Base-by-base conservation (phyloP, 2,797 vertebrate genomes). In the Acanthornis magna region DNA sequence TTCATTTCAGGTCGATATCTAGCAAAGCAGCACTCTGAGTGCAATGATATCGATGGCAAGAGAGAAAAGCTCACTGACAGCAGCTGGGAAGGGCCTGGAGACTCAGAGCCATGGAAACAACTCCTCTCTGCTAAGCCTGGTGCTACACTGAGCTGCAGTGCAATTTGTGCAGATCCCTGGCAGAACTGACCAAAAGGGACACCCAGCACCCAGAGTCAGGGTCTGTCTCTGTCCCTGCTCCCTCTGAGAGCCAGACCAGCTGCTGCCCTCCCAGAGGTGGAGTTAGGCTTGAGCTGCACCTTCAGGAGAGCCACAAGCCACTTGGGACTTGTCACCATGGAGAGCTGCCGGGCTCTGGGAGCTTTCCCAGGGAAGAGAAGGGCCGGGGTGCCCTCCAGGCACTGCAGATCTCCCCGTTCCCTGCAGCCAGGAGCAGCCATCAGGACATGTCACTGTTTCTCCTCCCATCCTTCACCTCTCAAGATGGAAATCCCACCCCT, bases 271-370 rank as follows among this genome's bases (percentile, higher is more conserved):
- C 23, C 91, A 75, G 68, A 77, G 17, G 10, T 18, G 22, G 23
- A 67, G 18, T 26, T 21, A 21, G 43, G 5, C 32, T 42, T 4
- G 18, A 73, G 27, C 53, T 42, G 18, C 32, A 47, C 65, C 65
- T 50, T 62, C 55, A 50, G 53, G n/a, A 71, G 36, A 43, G 61
- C 17, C 48, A 25, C 3, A 3, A 3, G 26, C 21, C 43, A 58
- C 20, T n/a, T n/a, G n/a, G n/a, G n/a, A n/a, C n/a, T 40, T 23
- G 3, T 34, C 36, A 32, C 47, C 15, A 2, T 0, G 0, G 13
- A 58, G 68, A 80, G 22, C n/a, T 71, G 40, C 36, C 20, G 21
- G 29, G n/a, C 26, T 57, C 38, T 9, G 3, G 47, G 30, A 51
- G 27, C 21, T 36, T 50, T 30, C 26, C 8, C 12, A 29, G 38